phyloP scores from a whole-genome alignment of 2,888 invertebrate genomes.

The Myopa tessellatipennis region DNA sequence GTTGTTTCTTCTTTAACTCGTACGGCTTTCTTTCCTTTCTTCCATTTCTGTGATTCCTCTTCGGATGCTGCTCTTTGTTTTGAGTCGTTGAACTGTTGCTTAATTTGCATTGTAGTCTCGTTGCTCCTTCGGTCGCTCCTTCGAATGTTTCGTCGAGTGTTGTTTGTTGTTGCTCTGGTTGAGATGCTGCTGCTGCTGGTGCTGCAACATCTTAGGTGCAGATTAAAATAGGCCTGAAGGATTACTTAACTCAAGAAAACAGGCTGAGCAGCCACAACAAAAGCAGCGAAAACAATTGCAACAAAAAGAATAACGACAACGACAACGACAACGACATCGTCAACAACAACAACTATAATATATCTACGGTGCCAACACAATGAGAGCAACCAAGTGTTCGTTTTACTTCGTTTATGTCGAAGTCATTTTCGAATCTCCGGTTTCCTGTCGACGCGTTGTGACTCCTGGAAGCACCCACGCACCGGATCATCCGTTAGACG shows the following conservation, averaged over 20 bases:
- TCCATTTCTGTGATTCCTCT: conserved; percentile 4
- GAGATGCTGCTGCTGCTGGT: neutral
- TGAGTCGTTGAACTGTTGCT: conserved; percentile 37
- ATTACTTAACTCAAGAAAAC: conserved; percentile 9
- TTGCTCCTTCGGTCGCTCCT: conserved; percentile 12
- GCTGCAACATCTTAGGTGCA: conserved; percentile 5
- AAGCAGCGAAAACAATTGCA: conserved; percentile 1
- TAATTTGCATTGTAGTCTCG: conserved; percentile 29
- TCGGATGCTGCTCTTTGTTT: conserved; percentile 2
- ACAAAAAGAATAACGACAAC: neutral
- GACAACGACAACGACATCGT: conserved; percentile 13
- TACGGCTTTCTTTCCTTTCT: neutral
- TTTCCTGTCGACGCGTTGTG: neutral
- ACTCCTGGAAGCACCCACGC: neutral
- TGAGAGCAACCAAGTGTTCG: conserved; percentile 21
- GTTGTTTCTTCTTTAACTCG: conserved; percentile 5
- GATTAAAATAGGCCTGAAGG: conserved; percentile 29
- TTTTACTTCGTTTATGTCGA: conserved; percentile 24
- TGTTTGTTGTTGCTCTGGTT: neutral
- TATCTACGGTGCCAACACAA: conserved; percentile 16
- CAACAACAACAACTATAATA: conserved; percentile 11
- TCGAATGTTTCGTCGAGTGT: neutral
- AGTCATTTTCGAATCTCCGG: conserved; percentile 25
- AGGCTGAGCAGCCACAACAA: neutral
- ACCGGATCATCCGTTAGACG: neutral